A percentile compares a stretch with the other conserved stretches of the same genome.
Evolutionary conservation across 2,113 vertebrate genomes (phyloP).

Genomic region (Anseranas semipalmata): DNA sequence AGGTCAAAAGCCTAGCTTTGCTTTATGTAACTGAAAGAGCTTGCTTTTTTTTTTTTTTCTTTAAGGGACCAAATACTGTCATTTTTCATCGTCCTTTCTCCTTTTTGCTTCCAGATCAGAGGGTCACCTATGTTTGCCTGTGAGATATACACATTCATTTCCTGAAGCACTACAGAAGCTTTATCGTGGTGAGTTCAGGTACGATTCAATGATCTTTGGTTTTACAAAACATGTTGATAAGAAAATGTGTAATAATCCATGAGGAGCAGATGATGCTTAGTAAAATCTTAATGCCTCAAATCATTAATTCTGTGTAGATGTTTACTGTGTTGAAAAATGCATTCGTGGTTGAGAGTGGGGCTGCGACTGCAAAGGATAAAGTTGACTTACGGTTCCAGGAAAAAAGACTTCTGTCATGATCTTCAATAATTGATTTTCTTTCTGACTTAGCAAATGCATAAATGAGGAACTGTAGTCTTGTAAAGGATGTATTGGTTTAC

Average conservation of each 20-base stretch:
- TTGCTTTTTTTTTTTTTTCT: neutral
- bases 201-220: constrained; percentile 65
- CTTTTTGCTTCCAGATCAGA: constrained; percentile 81
- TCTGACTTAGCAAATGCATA: neutral
- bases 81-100: neutral
- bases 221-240: neutral
- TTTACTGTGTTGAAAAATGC: neutral
- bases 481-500: neutral
- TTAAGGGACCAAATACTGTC: neutral
- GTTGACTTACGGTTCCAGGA: neutral
- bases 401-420: neutral
- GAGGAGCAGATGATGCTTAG: neutral
- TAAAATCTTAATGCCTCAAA: neutral
- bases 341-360: neutral
- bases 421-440: neutral
- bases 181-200: constrained; percentile 95
- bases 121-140: constrained; percentile 94
- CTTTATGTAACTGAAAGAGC: neutral
- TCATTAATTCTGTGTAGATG: neutral
- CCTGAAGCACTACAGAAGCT: constrained; percentile 92
- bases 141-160: constrained; percentile 91
- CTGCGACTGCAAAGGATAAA: neutral
- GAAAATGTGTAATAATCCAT: neutral
- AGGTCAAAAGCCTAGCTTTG: neutral
- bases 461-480: neutral